These are phyloP conservation scores for Castor canadensis DNA, from an alignment of 2,113 vertebrate species.

Conservation along the genomic window DNA sequence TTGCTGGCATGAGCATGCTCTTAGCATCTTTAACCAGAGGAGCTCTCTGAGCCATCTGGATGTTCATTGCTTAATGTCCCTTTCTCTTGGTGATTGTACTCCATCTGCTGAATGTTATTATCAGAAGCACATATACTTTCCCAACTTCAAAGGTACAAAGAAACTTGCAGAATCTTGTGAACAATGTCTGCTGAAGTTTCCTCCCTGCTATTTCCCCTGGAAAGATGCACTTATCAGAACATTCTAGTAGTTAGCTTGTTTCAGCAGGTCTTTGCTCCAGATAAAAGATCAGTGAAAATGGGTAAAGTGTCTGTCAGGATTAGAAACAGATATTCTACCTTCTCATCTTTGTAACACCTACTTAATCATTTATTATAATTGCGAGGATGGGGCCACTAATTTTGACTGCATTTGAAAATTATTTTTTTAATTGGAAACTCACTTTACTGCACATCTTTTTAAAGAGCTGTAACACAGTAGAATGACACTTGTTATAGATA, in stretches of 20 bases:
- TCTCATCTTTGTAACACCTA: constrained; percentile 8
- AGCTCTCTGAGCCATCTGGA: neutral
- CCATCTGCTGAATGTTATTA: neutral
- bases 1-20: neutral
- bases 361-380: neutral
- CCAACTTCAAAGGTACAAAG: neutral
- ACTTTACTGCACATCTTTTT: neutral
- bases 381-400: neutral
- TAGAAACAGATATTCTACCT: neutral
- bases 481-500: constrained; percentile 35
- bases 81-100: neutral
- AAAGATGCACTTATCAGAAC: neutral
- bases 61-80: neutral
- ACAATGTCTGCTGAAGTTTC: neutral
- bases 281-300: neutral
- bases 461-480: constrained; percentile 4
- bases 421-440: constrained; percentile 31
- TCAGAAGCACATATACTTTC: neutral
- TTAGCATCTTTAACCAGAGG: neutral
- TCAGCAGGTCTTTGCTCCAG: neutral
- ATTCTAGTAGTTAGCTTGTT: neutral
- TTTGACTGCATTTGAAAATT: constrained; percentile 7
- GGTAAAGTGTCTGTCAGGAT: neutral
- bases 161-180: neutral
- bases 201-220: neutral